phyloP scores from a whole-genome alignment of 2,113 vertebrate species.

The Synchiropus splendidus region DNA sequence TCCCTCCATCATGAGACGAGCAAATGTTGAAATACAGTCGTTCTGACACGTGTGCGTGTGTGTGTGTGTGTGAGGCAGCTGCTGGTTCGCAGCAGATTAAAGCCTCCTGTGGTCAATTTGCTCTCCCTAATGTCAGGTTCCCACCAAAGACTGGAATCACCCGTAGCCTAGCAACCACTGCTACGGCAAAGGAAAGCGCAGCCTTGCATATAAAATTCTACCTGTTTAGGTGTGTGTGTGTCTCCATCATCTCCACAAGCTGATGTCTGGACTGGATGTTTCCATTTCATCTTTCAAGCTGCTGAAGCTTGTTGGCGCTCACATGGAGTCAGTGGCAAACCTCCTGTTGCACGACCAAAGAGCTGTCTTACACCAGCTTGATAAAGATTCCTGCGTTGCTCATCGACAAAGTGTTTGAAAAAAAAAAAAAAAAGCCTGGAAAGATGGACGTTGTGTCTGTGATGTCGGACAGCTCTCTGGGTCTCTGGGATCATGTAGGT shows the following conservation, averaged over 20 bases:
- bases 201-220: constrained; percentile 97
- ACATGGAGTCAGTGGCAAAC: too few species aligned
- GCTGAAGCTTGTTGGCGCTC: too few species aligned
- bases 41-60: constrained; percentile 55
- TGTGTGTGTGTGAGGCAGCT: constrained; percentile 69
- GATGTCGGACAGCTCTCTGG: too few species aligned
- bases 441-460: too few species aligned
- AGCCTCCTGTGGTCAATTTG: constrained; percentile 98
- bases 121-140: constrained; percentile 98
- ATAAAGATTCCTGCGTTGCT: too few species aligned
- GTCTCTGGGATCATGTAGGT: too few species aligned
- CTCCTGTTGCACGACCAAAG: too few species aligned
- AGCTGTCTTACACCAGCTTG: too few species aligned
- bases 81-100: constrained; percentile 93
- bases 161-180: constrained; percentile 92
- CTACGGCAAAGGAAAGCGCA: constrained; percentile 79
- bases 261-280: neutral
- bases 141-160: constrained; percentile 80
- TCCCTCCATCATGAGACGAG: neutral
- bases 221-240: constrained; percentile 62
- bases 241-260: neutral
- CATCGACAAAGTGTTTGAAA: too few species aligned
- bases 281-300: too few species aligned
- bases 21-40: constrained; percentile 29
- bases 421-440: too few species aligned